Evolutionary conservation across 2,797 vertebrate species (phyloP).

Genomic region (Brachyalestes nurse): DNA sequence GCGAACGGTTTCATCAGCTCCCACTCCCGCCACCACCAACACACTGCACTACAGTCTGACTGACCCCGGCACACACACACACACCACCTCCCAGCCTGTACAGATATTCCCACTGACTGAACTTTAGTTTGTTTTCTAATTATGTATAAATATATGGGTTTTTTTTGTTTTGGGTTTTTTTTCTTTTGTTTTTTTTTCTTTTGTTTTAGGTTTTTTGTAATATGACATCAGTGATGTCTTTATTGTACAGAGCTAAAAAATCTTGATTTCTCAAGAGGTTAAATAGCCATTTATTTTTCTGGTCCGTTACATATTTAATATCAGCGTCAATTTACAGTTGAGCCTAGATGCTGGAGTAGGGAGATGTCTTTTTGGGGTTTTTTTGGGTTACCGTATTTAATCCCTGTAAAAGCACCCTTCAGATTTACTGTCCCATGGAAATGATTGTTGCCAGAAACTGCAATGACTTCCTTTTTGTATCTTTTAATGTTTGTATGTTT

Average conservation of each 20-base stretch:
- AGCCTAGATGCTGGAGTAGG: slow-evolving; percentile 89
- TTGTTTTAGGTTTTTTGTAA: slow-evolving; percentile 76
- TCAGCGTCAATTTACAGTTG: slow-evolving; percentile 80
- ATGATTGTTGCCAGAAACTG: slow-evolving; percentile 79
- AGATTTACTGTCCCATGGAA: slow-evolving; percentile 80
- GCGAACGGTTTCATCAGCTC: slow-evolving; percentile 90
- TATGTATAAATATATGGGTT: slow-evolving; percentile 47
- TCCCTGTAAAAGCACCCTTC: slow-evolving; percentile 81
- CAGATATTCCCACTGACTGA: slow-evolving; percentile 91
- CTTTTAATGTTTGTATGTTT: slow-evolving; percentile 70
- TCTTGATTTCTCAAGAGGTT: slow-evolving; percentile 99
- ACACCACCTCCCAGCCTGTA: slow-evolving; percentile 81
- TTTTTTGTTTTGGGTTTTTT: too few relatives aligned
- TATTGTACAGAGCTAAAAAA: slow-evolving; percentile 95
- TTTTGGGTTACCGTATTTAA: slow-evolving; percentile 65
- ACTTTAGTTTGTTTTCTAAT: slow-evolving; percentile 77
- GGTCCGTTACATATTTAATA: slow-evolving; percentile 86
- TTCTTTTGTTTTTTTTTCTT: too few relatives aligned
- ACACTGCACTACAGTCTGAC: slow-evolving; percentile 95
- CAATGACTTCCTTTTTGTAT: slow-evolving; percentile 68
- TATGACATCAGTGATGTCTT: slow-evolving; percentile 99
- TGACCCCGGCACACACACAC: slow-evolving; percentile 78
- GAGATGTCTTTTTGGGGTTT: too few relatives aligned
- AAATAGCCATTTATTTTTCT: slow-evolving; percentile 91
- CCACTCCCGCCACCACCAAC: slow-evolving; percentile 91